These are phyloP conservation scores for Cynopterus brachyotis DNA, from an alignment of 2,113 vertebrate genomes.

Conservation along the genomic window DNA sequence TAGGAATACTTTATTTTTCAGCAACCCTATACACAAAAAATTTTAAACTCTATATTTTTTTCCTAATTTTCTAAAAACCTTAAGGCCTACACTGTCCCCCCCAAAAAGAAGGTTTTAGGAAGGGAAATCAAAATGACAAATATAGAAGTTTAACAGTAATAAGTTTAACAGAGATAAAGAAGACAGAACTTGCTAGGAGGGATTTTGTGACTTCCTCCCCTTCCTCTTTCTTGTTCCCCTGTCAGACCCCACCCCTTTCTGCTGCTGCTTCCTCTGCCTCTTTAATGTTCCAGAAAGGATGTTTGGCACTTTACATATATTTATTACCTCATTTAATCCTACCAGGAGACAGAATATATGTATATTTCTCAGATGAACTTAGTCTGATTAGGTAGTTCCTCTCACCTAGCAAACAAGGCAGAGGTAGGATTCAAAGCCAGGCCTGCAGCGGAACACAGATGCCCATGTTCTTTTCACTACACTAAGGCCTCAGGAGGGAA, in stretches of 20 bases:
- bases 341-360: not conserved
- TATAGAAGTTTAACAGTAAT: not conserved
- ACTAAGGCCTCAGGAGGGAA: not conserved
- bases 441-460: not conserved
- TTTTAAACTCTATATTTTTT: not conserved
- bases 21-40: not conserved
- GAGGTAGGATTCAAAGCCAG: not conserved
- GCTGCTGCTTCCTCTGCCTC: not conserved
- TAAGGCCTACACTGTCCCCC: not conserved
- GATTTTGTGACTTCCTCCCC: not conserved
- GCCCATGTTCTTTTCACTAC: not conserved
- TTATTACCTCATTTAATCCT: not conserved
- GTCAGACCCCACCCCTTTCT: not conserved
- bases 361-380: not conserved
- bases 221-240: not conserved
- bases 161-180: not conserved
- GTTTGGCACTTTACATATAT: not conserved
- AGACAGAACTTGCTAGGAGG: not conserved
- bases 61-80: not conserved
- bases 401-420: not conserved
- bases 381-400: not conserved
- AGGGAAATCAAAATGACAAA: not conserved
- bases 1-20: not conserved
- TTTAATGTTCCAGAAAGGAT: not conserved
- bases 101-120: not conserved